Percentiles rank a stretch among this genome's conserved stretches.
Evolutionary conservation across 2,113 vertebrate species (phyloP).

Genomic region (Asarcornis scutulata): DNA sequence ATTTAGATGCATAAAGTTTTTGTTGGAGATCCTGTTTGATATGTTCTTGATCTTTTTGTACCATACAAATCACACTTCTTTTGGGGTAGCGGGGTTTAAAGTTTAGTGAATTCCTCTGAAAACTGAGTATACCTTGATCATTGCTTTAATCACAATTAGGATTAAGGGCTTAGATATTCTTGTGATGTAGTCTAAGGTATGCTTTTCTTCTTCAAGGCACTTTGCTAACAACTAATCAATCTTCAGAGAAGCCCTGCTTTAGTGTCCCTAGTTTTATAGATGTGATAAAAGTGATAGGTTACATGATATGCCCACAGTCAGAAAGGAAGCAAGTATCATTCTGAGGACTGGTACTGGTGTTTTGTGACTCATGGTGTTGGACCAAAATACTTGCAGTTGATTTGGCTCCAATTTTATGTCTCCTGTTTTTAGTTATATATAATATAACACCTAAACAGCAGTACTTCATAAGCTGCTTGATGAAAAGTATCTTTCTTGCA

Average conservation of each 20-base stretch:
- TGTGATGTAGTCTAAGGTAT: slow-evolving; percentile 46
- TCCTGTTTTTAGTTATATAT: not conserved
- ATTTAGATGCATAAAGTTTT: not conserved
- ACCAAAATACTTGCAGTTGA: not conserved
- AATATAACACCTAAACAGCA: not conserved
- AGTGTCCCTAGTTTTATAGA: not conserved
- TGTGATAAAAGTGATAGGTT: slow-evolving; percentile 21
- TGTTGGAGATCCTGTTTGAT: not conserved
- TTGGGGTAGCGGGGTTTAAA: not conserved
- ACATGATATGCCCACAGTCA: not conserved
- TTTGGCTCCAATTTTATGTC: not conserved
- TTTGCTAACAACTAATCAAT: slow-evolving; percentile 49
- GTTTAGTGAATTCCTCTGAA: slow-evolving; percentile 42
- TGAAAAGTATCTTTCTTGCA: not conserved
- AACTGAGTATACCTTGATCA: not conserved
- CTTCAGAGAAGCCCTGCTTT: slow-evolving; percentile 18
- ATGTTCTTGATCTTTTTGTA: not conserved
- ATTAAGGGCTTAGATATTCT: slow-evolving; percentile 58
- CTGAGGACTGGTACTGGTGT: not conserved
- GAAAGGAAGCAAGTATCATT: not conserved
- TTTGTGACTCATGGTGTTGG: not conserved
- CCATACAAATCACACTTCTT: not conserved
- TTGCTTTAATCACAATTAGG: slow-evolving; percentile 51
- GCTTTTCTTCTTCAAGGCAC: slow-evolving; percentile 57
- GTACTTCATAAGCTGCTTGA: not conserved